phyloP scores from a whole-genome alignment of 2,888 invertebrate species.

The Tryphoninae sp. region DNA sequence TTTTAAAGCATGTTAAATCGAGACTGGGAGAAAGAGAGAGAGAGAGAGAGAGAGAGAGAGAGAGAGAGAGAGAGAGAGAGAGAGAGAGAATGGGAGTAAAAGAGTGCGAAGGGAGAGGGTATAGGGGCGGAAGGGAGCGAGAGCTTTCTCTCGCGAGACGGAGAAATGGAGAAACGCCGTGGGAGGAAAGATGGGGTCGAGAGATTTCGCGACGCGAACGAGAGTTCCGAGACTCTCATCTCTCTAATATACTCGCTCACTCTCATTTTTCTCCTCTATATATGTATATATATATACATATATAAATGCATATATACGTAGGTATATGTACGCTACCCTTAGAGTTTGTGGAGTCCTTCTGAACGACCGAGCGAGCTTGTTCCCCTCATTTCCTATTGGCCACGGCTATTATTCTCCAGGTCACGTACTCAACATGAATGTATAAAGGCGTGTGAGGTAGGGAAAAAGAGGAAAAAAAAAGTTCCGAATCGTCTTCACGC shows the following conservation, averaged over 20 bases:
- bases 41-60: too few species aligned
- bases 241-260: slow-evolving; percentile 38
- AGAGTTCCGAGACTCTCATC: slow-evolving; percentile 26
- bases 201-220: slow-evolving; percentile 51
- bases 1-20: too few species aligned
- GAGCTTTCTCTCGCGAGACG: slow-evolving; percentile 5
- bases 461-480: slow-evolving; percentile 23
- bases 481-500: slow-evolving; percentile 34
- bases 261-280: slow-evolving; percentile 6
- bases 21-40: too few species aligned
- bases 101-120: too few species aligned
- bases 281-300: not conserved
- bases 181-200: slow-evolving; percentile 29
- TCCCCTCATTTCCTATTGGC: slow-evolving; percentile 47
- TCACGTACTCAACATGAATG: slow-evolving; percentile 36
- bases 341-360: slow-evolving; percentile 21
- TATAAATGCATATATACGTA: not conserved
- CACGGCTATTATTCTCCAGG: slow-evolving; percentile 50
- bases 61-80: too few species aligned
- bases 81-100: too few species aligned
- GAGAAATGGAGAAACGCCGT: slow-evolving; percentile 9
- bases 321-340: slow-evolving; percentile 4
- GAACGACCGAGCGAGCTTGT: slow-evolving; percentile 36
- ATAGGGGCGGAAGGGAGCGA: not conserved
- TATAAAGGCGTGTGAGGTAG: not conserved